These are phyloP conservation scores for Tetragnatha versicolor DNA, from an alignment of 1,140 invertebrate species.

Conservation along the genomic window DNA sequence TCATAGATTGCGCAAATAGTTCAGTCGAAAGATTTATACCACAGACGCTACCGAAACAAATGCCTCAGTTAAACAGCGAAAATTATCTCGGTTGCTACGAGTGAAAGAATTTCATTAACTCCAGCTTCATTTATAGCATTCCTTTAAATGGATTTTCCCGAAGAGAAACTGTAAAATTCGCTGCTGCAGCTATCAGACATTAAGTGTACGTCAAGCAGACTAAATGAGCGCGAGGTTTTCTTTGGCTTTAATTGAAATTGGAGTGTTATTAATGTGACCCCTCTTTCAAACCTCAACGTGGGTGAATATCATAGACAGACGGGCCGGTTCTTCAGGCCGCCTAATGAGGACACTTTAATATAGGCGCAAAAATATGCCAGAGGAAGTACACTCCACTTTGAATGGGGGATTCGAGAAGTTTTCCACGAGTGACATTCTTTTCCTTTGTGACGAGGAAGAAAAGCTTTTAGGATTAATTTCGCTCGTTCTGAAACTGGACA, in stretches of 20 bases:
- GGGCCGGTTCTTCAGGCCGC: too few relatives aligned
- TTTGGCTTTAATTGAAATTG: slow-evolving; percentile 47
- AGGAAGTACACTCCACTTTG: too few relatives aligned
- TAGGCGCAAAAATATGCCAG: too few relatives aligned
- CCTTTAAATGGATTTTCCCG: slow-evolving; percentile 40
- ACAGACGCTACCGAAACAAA: neutral
- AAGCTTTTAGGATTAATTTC: too few relatives aligned
- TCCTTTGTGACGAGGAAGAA: too few relatives aligned
- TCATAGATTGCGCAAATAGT: slow-evolving; percentile 25
- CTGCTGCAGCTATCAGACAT: slow-evolving; percentile 26
- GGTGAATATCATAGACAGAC: too few relatives aligned
- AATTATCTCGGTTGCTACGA: slow-evolving; percentile 42
- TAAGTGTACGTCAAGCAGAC: slow-evolving; percentile 35
- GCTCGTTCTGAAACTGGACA: too few relatives aligned
- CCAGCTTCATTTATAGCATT: slow-evolving; percentile 38
- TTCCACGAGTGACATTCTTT: too few relatives aligned
- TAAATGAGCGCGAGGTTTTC: slow-evolving; percentile 44
- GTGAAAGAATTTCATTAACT: slow-evolving; percentile 52
- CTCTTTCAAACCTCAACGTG: neutral
- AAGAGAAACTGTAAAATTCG: slow-evolving; percentile 51
- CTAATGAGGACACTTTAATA: too few relatives aligned
- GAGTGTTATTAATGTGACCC: slow-evolving; percentile 32
- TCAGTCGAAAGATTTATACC: slow-evolving; percentile 15
- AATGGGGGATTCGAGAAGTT: too few relatives aligned
- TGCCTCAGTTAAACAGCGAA: slow-evolving; percentile 20